phyloP scores from a whole-genome alignment of 2,888 invertebrate genomes.

The Ormyrus thymus region DNA sequence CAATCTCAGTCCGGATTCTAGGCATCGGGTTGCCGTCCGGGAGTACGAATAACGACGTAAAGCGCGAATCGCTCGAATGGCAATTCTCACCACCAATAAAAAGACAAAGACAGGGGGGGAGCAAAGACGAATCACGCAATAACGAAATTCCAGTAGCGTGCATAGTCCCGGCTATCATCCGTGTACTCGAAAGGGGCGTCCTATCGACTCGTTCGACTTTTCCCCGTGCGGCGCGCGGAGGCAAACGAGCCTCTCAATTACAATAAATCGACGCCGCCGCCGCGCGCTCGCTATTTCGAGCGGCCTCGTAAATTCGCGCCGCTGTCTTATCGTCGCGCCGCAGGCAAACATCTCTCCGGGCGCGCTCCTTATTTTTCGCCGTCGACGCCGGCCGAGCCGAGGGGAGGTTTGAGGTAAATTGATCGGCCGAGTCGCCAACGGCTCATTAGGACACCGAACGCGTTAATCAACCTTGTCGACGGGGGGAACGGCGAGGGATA shows the following conservation, averaged over 20 bases:
- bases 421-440: constrained; percentile 25
- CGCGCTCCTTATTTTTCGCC: neutral
- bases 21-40: too few species aligned
- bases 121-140: constrained; percentile 12
- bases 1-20: too few species aligned
- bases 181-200: neutral
- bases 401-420: constrained; percentile 28
- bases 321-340: constrained; percentile 56
- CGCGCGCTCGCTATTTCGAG: constrained; percentile 19
- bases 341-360: constrained; percentile 49
- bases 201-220: constrained; percentile 10
- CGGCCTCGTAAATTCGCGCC: constrained; percentile 50
- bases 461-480: constrained; percentile 39
- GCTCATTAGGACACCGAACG: constrained; percentile 40
- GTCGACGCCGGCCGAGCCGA: neutral
- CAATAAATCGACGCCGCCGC: constrained; percentile 46
- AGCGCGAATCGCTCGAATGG: neutral
- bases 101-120: neutral
- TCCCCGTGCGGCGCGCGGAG: neutral
- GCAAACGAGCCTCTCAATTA: constrained; percentile 34
- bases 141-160: constrained; percentile 25
- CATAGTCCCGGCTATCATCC: neutral
- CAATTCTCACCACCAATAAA: neutral
- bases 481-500: constrained; percentile 12
- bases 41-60: too few species aligned